Conservation (phyloP, 2,113 vertebrate genomes). For the Etheostoma cragini region DNA sequence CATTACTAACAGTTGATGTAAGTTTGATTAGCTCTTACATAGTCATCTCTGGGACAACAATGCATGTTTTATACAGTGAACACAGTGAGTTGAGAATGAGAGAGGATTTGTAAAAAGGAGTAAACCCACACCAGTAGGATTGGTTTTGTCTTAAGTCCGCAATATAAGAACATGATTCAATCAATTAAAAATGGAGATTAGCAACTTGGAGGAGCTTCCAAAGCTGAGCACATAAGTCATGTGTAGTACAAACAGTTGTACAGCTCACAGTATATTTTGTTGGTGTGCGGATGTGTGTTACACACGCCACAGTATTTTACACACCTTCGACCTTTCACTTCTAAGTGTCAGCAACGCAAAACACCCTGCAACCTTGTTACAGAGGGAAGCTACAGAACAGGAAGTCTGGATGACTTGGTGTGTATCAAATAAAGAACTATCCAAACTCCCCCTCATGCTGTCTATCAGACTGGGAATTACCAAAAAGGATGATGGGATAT, state of each 20-base stretch:
- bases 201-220: not conserved
- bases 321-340: constrained; percentile 33
- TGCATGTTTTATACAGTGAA: not conserved
- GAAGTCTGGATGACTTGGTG: not conserved
- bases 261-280: not conserved
- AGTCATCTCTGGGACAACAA: not conserved
- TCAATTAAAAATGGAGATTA: not conserved
- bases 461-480: not conserved
- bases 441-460: not conserved
- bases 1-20: not conserved
- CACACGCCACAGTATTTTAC: not conserved
- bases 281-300: not conserved
- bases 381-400: not conserved
- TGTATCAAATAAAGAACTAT: not conserved
- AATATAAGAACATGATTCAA: not conserved
- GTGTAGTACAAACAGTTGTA: not conserved
- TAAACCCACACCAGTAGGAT: not conserved
- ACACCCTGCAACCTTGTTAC: not conserved
- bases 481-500: not conserved
- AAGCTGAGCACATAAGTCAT: not conserved
- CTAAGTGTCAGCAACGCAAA: constrained; percentile 37
- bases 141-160: not conserved
- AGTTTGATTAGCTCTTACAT: not conserved
- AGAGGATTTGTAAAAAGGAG: not conserved
- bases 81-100: not conserved